Evolutionary conservation across 2,888 invertebrate genomes (phyloP).

Genomic region (Lissocephala sabroskyi): DNA sequence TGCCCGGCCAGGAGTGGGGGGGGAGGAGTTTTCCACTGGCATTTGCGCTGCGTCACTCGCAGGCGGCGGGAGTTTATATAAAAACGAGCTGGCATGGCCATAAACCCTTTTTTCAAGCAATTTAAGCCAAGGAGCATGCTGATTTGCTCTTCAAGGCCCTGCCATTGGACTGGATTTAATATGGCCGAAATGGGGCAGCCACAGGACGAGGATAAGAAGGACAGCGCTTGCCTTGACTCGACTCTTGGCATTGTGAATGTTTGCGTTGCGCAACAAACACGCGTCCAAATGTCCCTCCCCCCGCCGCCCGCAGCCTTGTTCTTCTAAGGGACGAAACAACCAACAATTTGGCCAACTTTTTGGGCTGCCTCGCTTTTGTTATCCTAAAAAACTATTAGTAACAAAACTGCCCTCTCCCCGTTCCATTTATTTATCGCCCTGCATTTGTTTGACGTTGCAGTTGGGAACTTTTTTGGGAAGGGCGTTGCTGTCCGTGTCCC

Average conservation of each 20-base stretch:
- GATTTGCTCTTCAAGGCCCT: conserved; percentile 52
- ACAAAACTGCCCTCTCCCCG: not conserved
- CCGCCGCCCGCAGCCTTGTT: too few relatives aligned
- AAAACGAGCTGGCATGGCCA: conserved; percentile 46
- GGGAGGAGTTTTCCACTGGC: too few relatives aligned
- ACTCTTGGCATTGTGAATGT: conserved; percentile 12
- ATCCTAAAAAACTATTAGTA: conserved; percentile 3
- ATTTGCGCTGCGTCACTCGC: conserved; percentile 8
- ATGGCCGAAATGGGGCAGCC: conserved; percentile 56
- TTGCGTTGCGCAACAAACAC: not conserved
- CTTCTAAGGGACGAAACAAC: too few relatives aligned
- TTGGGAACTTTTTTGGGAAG: not conserved
- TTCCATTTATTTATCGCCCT: not conserved
- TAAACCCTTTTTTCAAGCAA: conserved; percentile 64
- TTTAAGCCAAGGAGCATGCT: conserved; percentile 57
- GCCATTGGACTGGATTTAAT: conserved; percentile 61
- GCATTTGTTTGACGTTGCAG: conserved; percentile 22
- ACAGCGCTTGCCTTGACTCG: conserved; percentile 22
- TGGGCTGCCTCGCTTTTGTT: too few relatives aligned
- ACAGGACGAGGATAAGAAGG: conserved; percentile 18
- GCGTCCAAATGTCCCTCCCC: too few relatives aligned
- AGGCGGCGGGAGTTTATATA: conserved; percentile 35
- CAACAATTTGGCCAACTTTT: not conserved
- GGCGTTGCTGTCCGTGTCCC: too few relatives aligned
- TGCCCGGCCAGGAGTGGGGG: too few relatives aligned